Percentiles rank a stretch among this genome's conserved stretches.
Conservation (phyloP, 2,797 vertebrate genomes). For the Pristis pectinata region DNA sequence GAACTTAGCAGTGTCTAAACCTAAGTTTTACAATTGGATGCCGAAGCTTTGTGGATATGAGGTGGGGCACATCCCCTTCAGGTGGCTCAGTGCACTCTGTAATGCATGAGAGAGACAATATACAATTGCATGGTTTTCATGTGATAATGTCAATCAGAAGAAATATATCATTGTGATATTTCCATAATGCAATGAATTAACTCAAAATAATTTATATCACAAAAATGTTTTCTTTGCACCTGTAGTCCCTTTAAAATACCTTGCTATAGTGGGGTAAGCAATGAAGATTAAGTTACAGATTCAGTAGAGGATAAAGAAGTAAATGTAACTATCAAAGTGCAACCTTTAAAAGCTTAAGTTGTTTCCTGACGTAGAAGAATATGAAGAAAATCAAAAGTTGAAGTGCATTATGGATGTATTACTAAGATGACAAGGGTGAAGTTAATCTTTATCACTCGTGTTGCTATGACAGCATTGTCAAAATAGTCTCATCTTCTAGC, state of each 20-base stretch:
- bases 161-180: background rate
- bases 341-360: constrained; percentile 19
- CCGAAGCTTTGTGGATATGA: background rate
- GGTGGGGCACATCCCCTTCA: background rate
- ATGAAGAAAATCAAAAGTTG: constrained; percentile 14
- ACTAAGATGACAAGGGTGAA: background rate
- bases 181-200: background rate
- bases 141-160: constrained; percentile 1
- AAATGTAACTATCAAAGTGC: constrained; percentile 14
- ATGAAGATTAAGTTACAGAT: constrained; percentile 1
- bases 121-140: background rate
- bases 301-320: background rate
- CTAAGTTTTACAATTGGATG: background rate
- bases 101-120: background rate
- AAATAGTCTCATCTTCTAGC: background rate
- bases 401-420: background rate
- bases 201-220: background rate
- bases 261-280: background rate
- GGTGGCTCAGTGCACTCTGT: background rate
- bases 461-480: background rate
- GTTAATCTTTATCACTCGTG: background rate
- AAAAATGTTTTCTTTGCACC: background rate
- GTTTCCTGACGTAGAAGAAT: background rate
- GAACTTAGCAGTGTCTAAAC: background rate
- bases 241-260: background rate